phyloP scores from a whole-genome alignment of 2,888 invertebrate species.

The Pristionchus fissidentatus region DNA sequence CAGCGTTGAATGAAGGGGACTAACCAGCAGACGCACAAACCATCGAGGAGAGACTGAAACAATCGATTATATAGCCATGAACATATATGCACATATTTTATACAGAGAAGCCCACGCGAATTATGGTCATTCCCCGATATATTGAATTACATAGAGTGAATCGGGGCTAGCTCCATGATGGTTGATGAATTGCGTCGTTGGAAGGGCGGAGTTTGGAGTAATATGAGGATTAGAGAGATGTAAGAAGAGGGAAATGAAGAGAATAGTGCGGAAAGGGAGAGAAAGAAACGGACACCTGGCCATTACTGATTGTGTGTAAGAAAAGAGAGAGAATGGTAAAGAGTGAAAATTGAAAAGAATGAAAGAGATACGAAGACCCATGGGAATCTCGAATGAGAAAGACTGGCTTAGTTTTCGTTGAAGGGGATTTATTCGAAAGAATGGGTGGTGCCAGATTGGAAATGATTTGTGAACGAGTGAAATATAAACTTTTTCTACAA shows the following conservation, averaged over 20 bases:
- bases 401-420: too few species aligned
- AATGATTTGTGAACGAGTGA: too few species aligned
- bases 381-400: too few species aligned
- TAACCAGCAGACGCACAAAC: background rate
- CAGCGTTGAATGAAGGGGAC: too few species aligned
- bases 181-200: too few species aligned
- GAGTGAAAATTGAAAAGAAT: background rate
- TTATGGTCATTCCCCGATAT: too few species aligned
- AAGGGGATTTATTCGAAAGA: too few species aligned
- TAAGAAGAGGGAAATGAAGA: background rate
- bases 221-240: background rate
- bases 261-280: slow-evolving; percentile 14
- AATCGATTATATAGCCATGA: background rate
- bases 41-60: background rate
- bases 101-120: slow-evolving; percentile 2
- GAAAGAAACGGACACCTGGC: background rate
- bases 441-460: too few species aligned
- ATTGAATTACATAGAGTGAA: background rate
- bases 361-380: too few species aligned
- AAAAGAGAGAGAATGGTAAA: background rate
- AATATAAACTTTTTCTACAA: too few species aligned
- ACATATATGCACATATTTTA: background rate
- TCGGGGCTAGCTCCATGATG: too few species aligned
- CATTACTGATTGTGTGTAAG: background rate
- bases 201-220: background rate